Percentiles rank a stretch among this genome's conserved stretches.
Conservation (phyloP, 2,797 vertebrate species). For the Enteromius viviparus region DNA sequence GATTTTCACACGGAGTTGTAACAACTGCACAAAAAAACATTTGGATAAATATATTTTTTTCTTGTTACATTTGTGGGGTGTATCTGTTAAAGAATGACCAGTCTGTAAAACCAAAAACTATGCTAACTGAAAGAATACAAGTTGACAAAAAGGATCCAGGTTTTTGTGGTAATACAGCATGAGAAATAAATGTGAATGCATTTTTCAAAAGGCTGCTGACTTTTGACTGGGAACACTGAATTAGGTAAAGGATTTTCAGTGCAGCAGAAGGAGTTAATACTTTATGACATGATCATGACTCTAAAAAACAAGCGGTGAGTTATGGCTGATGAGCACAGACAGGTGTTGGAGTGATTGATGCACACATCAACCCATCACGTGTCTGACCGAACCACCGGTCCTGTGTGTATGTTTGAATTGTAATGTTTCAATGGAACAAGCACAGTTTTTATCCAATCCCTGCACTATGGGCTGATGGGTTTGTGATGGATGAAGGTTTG, state of each 20-base stretch:
- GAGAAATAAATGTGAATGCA: not conserved
- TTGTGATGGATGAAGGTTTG: not conserved
- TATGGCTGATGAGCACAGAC: constrained; percentile 23
- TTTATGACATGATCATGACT: not conserved
- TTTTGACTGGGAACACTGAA: not conserved
- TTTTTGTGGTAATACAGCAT: not conserved
- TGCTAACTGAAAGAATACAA: not conserved
- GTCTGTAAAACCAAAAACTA: not conserved
- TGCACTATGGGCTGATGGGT: not conserved
- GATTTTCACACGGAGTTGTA: not conserved
- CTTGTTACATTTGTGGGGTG: no score
- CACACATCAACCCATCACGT: constrained; percentile 35
- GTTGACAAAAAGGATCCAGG: not conserved
- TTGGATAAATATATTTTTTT: no score
- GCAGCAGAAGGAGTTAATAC: not conserved
- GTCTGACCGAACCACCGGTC: not conserved
- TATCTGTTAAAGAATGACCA: not conserved
- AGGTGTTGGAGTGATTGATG: constrained; percentile 35
- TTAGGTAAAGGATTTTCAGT: not conserved
- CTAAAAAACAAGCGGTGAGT: not conserved
- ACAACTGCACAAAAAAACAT: not conserved
- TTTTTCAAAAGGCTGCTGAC: not conserved
- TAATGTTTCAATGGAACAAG: constrained; percentile 16
- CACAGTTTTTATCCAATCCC: not conserved
- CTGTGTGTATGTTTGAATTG: not conserved